Conservation (phyloP, 2,113 vertebrate species). For the Cyanistes caeruleus region DNA sequence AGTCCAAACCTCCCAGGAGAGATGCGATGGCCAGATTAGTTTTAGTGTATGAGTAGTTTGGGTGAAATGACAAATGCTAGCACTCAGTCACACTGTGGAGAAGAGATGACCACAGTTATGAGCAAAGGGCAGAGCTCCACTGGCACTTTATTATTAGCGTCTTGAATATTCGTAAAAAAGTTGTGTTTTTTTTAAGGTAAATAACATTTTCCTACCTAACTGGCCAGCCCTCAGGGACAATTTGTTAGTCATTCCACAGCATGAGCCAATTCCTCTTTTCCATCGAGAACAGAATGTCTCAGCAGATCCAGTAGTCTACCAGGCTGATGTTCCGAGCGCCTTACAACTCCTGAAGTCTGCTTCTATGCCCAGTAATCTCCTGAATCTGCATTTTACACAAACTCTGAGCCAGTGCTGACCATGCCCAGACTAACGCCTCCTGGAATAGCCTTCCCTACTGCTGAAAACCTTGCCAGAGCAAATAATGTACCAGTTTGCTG, state of each 20-base stretch:
- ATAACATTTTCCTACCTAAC: conserved; percentile 67
- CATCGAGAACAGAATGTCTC: conserved; percentile 35
- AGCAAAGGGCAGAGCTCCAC: neutral
- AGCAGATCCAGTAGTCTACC: neutral
- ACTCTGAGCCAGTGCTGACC: conserved; percentile 37
- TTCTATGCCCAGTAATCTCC: conserved; percentile 29
- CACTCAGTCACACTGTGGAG: conserved; percentile 5
- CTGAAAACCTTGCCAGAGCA: conserved; percentile 43
- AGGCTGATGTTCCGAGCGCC: neutral
- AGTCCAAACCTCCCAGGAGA: conserved; percentile 19
- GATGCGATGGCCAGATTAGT: neutral
- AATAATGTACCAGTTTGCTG: conserved; percentile 45
- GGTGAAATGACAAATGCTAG: conserved; percentile 64
- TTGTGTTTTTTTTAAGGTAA: neutral
- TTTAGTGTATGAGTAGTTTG: conserved; percentile 40
- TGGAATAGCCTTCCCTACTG: neutral
- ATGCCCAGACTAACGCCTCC: conserved; percentile 57
- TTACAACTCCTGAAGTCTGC: conserved; percentile 3
- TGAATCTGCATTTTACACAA: conserved; percentile 61
- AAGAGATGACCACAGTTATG: conserved; percentile 32
- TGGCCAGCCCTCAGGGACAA: conserved; percentile 25
- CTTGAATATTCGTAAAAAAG: neutral
- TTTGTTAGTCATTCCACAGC: conserved; percentile 62
- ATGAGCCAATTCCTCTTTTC: conserved; percentile 45
- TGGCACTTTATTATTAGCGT: conserved; percentile 45